A percentile compares a stretch with the other conserved stretches of the same genome.
Conservation (phyloP, 2,113 vertebrate genomes). For the Thunnus thynnus region DNA sequence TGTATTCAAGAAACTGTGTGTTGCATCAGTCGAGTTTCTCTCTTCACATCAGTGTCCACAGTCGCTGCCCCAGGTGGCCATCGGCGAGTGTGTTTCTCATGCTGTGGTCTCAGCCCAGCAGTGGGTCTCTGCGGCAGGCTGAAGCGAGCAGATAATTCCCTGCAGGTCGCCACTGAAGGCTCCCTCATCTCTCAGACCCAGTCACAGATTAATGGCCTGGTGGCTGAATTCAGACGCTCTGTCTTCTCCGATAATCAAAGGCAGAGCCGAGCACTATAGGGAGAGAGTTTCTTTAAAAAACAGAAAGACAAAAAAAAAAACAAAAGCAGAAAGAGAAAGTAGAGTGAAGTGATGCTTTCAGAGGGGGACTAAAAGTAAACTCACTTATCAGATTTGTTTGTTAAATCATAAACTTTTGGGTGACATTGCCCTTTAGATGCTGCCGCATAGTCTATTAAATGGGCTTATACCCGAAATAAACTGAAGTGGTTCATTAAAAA, state of each 20-base stretch:
- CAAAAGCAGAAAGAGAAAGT: background rate
- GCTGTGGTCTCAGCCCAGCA: constrained; percentile 43
- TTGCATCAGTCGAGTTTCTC: constrained; percentile 38
- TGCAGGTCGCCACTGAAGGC: constrained; percentile 20
- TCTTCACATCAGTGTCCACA: constrained; percentile 35
- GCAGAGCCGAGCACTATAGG: constrained; percentile 13
- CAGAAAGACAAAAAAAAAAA: background rate
- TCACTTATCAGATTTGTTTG: background rate
- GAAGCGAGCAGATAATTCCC: constrained; percentile 62
- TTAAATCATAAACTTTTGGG: background rate
- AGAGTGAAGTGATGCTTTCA: constrained; percentile 11
- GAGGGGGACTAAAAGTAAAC: constrained; percentile 11
- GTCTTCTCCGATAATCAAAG: constrained; percentile 72
- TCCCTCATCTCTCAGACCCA: constrained; percentile 57
- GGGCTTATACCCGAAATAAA: background rate
- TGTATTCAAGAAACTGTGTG: background rate
- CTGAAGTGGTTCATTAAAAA: constrained; percentile 4
- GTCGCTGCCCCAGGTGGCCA: constrained; percentile 40
- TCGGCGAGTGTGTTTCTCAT: constrained; percentile 11
- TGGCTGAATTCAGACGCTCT: constrained; percentile 63
- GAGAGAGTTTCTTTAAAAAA: constrained; percentile 36
- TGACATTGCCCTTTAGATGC: background rate
- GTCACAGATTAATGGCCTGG: constrained; percentile 70
- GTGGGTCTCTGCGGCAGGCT: constrained; percentile 46
- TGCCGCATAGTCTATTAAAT: background rate